Percentiles rank a stretch among this genome's conserved stretches.
Conservation (phyloP, 2,113 vertebrate genomes). For the Pygoscelis adeliae region DNA sequence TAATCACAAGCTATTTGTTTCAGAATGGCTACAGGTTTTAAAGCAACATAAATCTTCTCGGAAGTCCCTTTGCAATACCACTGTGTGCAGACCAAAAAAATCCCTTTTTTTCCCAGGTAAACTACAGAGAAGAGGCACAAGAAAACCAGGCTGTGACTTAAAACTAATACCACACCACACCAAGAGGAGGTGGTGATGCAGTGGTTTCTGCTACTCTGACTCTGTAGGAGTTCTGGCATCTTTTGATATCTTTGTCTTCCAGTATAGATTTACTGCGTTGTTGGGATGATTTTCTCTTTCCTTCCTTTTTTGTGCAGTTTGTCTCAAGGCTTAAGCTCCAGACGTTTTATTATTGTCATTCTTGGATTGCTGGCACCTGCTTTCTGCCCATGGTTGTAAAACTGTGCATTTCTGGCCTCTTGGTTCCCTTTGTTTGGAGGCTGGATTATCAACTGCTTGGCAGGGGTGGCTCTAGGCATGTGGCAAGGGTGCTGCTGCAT, state of each 20-base stretch:
- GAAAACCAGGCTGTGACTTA: neutral
- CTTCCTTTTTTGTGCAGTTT: neutral
- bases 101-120: neutral
- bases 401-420: neutral
- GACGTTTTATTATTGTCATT: constrained; percentile 32
- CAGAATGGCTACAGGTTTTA: constrained; percentile 53
- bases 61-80: neutral
- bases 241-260: constrained; percentile 9
- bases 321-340: neutral
- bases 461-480: neutral
- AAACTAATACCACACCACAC: neutral
- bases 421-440: neutral
- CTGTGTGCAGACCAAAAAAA: neutral
- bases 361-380: neutral
- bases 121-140: neutral
- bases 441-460: constrained; percentile 3
- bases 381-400: neutral
- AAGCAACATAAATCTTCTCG: constrained; percentile 16
- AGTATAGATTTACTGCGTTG: constrained; percentile 5
- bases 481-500: neutral
- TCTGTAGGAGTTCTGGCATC: neutral
- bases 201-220: neutral
- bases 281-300: neutral
- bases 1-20: constrained; percentile 63
- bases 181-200: neutral